Evolutionary conservation across 2,888 invertebrate genomes (phyloP), one percentile per base, ranked within the genome.

Genomic region (Halocaridina rubra): DNA sequence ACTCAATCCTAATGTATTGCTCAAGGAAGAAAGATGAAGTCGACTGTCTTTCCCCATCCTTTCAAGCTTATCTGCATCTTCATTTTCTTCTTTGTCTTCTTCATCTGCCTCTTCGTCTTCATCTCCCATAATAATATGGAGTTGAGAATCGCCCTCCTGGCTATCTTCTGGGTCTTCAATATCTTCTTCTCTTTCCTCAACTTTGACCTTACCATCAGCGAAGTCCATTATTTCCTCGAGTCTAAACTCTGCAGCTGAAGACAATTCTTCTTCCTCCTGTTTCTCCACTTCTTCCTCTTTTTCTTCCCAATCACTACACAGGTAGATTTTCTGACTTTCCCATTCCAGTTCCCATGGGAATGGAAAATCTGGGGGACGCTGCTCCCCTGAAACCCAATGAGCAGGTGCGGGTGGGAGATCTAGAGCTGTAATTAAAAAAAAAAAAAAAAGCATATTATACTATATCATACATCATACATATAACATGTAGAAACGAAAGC

Each of bases 271-370:
- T 5, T 19, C 22, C n/a, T 39, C 30, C 16, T 32, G 22, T 33
- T n/a, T 57, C 27, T 59, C 72, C 19, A 53, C 81, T n/a, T 59
- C 77, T 29, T 84, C 81, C 64, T 79, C 79, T 19, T 59, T 64
- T 24, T 81, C 74, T 8, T 75, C 32, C 53, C 33, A 53, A n/a
- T 81, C 81, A 16, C 78, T 67, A 81, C 80, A 80, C 13, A 39
- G 77, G 69, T 84, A 84, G 8, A 80, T 71, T 61, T 88, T 86
- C 61, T 88, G 77, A 22, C 74, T 53, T n/a, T 80, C 74, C 88
- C 88, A 88, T 22, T 88, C 84, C 13, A 84, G 80, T 67, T 88
- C 88, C 88, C 88, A 88, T n/a, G 88, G 88, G 59, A 84, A 88
- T 19, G 67, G 85, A 8, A 84, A 33, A 8, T 84, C 84, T 19